A percentile compares a stretch with the other conserved stretches of the same genome.
phyloP scores from a whole-genome alignment of 2,888 invertebrate genomes.

The Tortricodes alternella region DNA sequence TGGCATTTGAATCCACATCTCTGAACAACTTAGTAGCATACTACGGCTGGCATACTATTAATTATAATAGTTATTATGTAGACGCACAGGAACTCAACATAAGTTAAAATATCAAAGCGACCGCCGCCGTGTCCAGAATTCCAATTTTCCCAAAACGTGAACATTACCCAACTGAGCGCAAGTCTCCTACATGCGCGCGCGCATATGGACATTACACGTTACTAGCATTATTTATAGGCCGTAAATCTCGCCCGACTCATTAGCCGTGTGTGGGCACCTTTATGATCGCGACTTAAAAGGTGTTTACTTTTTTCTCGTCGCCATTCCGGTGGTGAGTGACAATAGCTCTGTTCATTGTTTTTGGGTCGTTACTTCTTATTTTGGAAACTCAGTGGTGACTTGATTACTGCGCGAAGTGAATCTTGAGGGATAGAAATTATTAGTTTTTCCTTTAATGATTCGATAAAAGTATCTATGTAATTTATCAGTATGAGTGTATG shows the following conservation, averaged over 20 bases:
- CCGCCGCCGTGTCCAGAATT: conserved; percentile 2
- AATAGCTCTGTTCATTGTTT: conserved; percentile 17
- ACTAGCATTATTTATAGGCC: conserved; percentile 71
- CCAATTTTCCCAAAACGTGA: not conserved
- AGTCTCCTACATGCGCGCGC: conserved; percentile 39
- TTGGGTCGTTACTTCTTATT: no score
- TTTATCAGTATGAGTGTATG: no score
- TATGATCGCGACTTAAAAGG: conserved; percentile 52
- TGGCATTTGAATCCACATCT: no score
- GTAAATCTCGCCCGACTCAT: conserved; percentile 71
- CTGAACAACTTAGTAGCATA: no score
- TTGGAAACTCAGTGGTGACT: no score
- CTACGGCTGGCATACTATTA: no score
- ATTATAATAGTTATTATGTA: no score
- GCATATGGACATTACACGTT: conserved; percentile 60
- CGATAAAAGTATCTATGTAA: no score
- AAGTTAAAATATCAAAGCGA: not conserved
- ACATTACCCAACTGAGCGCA: conserved; percentile 1
- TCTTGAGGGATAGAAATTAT: no score
- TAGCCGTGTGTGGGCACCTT: conserved; percentile 76
- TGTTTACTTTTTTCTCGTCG: conserved; percentile 53
- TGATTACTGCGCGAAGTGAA: no score
- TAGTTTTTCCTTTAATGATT: no score
- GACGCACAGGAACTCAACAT: not conserved
- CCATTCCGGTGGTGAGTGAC: conserved; percentile 30